A percentile compares a stretch with the other conserved stretches of the same genome.
Conservation (phyloP, 2,888 invertebrate species). For the Scaptomyza parva region DNA sequence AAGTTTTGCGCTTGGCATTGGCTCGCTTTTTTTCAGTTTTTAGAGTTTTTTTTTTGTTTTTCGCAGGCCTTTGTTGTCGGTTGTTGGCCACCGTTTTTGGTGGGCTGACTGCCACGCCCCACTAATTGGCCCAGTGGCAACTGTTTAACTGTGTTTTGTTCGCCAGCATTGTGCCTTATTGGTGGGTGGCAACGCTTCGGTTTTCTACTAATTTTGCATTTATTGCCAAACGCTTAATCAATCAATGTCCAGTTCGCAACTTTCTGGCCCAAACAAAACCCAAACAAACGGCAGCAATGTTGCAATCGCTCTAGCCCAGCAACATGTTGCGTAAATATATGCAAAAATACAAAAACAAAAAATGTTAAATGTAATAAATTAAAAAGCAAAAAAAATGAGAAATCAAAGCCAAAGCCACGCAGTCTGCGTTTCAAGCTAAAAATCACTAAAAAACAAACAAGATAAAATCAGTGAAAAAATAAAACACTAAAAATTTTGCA, state of each 20-base stretch:
- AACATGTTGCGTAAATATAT: constrained; percentile 53
- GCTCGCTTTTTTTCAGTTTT: constrained; percentile 38
- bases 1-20: constrained; percentile 54
- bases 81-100: constrained; percentile 64
- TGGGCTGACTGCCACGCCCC: constrained; percentile 64
- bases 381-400: constrained; percentile 27
- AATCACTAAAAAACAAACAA: constrained; percentile 2
- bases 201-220: constrained; percentile 70
- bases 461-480: constrained; percentile 25
- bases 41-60: constrained; percentile 29
- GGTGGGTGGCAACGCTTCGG: constrained; percentile 72
- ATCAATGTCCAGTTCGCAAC: constrained; percentile 67
- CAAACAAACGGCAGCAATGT: constrained; percentile 58
- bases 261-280: constrained; percentile 29
- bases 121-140: constrained; percentile 62
- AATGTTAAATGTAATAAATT: constrained; percentile 29
- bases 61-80: constrained; percentile 46
- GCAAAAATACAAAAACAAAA: constrained; percentile 43
- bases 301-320: constrained; percentile 44
- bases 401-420: constrained; percentile 45
- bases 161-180: constrained; percentile 15
- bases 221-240: constrained; percentile 76
- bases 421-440: constrained; percentile 37
- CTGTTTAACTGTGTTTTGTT: constrained; percentile 44
- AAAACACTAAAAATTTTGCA: constrained; percentile 28